Evolutionary conservation across 2,113 vertebrate species (phyloP).

Genomic region (Salvelinus sp.): DNA sequence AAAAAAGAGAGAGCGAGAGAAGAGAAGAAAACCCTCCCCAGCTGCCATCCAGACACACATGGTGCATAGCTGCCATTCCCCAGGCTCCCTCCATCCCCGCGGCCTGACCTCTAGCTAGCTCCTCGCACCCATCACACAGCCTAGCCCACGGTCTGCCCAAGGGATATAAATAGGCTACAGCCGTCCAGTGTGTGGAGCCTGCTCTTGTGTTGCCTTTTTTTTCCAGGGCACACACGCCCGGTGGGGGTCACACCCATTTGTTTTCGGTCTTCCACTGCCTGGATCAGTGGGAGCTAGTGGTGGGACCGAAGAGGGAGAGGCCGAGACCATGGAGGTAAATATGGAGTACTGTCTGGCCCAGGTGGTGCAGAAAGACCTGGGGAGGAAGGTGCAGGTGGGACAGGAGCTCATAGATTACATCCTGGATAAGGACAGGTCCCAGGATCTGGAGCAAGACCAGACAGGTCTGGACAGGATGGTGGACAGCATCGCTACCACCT

Average conservation of each 20-base stretch:
- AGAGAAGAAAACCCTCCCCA: constrained; percentile 73
- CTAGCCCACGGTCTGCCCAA: constrained; percentile 66
- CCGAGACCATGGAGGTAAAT: constrained; percentile 82
- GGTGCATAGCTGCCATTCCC: constrained; percentile 97
- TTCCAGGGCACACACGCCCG: constrained; percentile 51
- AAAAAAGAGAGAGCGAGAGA: constrained; percentile 42
- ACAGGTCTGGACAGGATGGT: constrained; percentile 95
- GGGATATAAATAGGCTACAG: constrained; percentile 43
- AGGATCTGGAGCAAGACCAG: constrained; percentile 95
- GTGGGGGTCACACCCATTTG: constrained; percentile 52
- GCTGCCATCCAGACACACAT: constrained; percentile 96
- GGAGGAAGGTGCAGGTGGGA: constrained; percentile 91
- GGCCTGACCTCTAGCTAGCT: constrained; percentile 79
- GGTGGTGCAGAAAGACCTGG: constrained; percentile 96
- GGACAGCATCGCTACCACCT: constrained; percentile 91
- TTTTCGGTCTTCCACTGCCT: constrained; percentile 41
- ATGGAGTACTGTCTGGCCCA: constrained; percentile 92
- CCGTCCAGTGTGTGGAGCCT: constrained; percentile 37
- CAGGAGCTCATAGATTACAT: constrained; percentile 95
- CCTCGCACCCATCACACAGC: constrained; percentile 48
- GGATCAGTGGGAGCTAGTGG: constrained; percentile 28
- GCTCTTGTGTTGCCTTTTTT: constrained; percentile 34
- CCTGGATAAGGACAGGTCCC: constrained; percentile 88
- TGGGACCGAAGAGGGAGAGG: constrained; percentile 15
- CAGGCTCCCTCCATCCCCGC: constrained; percentile 83